phyloP scores from a whole-genome alignment of 2,797 vertebrate species.

The Ptychobarbus kaznakovi region DNA sequence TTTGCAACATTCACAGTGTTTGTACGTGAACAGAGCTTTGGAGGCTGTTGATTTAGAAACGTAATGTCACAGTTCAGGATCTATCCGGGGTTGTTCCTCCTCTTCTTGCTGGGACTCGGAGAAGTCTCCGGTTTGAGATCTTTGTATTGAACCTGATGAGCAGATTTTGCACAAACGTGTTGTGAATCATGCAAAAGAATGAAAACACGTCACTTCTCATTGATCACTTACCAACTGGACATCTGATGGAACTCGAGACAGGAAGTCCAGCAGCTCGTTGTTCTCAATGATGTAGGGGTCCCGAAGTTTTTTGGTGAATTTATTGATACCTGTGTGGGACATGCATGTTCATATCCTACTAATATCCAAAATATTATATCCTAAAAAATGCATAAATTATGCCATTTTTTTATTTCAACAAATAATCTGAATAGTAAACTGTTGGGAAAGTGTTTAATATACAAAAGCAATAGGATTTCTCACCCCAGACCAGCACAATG shows the following conservation, averaged over 20 bases:
- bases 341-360: not conserved
- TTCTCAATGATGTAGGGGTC: slow-evolving; percentile 90
- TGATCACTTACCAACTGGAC: slow-evolving; percentile 88
- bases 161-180: not conserved
- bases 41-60: not conserved
- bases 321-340: slow-evolving; percentile 86
- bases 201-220: not conserved
- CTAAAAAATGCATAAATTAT: not conserved
- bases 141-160: slow-evolving; percentile 90
- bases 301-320: slow-evolving; percentile 96
- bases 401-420: not conserved
- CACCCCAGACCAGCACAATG: slow-evolving; percentile 93
- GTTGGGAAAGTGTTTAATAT: not conserved
- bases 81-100: slow-evolving; percentile 84
- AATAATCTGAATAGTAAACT: not conserved
- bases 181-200: not conserved
- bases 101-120: slow-evolving; percentile 87
- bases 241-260: slow-evolving; percentile 94
- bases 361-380: not conserved
- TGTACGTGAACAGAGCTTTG: not conserved
- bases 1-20: slow-evolving; percentile 71
- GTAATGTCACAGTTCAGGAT: slow-evolving; percentile 52
- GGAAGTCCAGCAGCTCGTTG: slow-evolving; percentile 93
- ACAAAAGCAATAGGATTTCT: slow-evolving; percentile 63
- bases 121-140: slow-evolving; percentile 86